A percentile compares a stretch with the other conserved stretches of the same genome.
These are phyloP conservation scores for Poecilia gillii DNA, from an alignment of 2,797 vertebrate genomes.

Conservation along the genomic window DNA sequence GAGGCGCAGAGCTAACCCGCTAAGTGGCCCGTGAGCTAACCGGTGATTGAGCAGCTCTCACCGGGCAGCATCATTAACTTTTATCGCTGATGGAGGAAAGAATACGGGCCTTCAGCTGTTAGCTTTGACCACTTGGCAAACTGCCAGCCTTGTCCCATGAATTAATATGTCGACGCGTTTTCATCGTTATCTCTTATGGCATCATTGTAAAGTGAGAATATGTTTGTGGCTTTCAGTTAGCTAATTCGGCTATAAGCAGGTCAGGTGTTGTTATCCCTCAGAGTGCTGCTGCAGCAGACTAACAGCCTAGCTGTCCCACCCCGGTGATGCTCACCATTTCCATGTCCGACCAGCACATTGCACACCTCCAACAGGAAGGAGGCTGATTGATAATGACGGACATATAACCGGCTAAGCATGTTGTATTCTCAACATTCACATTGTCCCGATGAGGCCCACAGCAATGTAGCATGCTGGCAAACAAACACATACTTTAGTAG, in stretches of 20 bases:
- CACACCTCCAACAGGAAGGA: background rate
- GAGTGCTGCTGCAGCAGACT: slow-evolving; percentile 49
- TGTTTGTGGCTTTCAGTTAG: slow-evolving; percentile 30
- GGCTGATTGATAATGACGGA: background rate
- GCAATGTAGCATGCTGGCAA: slow-evolving; percentile 23
- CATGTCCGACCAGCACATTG: no score
- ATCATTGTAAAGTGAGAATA: background rate
- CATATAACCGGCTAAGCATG: background rate
- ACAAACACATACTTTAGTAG: background rate
- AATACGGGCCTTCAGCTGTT: slow-evolving; percentile 68
- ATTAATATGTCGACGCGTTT: background rate
- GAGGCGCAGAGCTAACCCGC: slow-evolving; percentile 35
- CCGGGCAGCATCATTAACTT: slow-evolving; percentile 61
- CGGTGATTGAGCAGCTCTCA: slow-evolving; percentile 40
- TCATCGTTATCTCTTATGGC: rapidly evolving
- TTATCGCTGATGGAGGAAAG: slow-evolving; percentile 38
- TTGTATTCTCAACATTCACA: slow-evolving; percentile 9
- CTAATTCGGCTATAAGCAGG: slow-evolving; percentile 59
- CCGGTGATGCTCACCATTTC: slow-evolving; percentile 15
- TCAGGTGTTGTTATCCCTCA: slow-evolving; percentile 24
- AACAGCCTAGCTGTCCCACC: slow-evolving; percentile 54
- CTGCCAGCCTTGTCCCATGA: slow-evolving; percentile 37
- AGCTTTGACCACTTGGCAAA: slow-evolving; percentile 63
- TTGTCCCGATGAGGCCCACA: slow-evolving; percentile 44
- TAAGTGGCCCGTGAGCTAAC: slow-evolving; percentile 41